Conservation (phyloP, 2,113 vertebrate genomes). For the Callipepla squamata region DNA sequence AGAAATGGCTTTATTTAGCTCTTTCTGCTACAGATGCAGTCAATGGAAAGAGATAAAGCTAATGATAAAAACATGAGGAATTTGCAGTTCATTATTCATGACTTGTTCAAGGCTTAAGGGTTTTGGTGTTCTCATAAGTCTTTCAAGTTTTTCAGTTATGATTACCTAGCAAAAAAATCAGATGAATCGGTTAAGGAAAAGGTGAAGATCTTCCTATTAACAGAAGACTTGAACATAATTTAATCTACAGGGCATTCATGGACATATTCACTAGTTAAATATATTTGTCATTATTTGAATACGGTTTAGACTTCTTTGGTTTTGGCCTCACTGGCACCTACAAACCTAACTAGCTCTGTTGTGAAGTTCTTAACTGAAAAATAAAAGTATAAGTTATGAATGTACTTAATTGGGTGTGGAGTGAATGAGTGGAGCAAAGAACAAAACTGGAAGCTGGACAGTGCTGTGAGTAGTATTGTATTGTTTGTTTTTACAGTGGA, state of each 20-base stretch:
- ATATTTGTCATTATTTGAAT: background rate
- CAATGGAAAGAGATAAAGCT: slow-evolving; percentile 65
- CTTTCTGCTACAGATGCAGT: slow-evolving; percentile 56
- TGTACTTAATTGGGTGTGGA: background rate
- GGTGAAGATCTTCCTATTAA: background rate
- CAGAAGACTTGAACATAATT: background rate
- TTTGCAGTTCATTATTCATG: slow-evolving; percentile 83
- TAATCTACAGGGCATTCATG: background rate
- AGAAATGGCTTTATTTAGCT: slow-evolving; percentile 71
- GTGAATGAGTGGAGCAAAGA: background rate
- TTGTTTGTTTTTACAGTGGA: background rate
- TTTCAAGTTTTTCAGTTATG: slow-evolving; percentile 41
- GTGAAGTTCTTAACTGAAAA: background rate
- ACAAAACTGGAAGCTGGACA: background rate
- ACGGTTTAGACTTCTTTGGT: background rate
- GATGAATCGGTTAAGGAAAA: slow-evolving; percentile 11
- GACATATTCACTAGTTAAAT: background rate
- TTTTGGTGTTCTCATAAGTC: slow-evolving; percentile 52
- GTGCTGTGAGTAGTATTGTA: background rate
- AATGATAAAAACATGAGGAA: slow-evolving; percentile 77
- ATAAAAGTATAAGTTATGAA: background rate
- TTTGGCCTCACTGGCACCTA: background rate
- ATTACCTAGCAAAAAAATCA: slow-evolving; percentile 15
- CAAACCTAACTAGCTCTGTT: background rate
- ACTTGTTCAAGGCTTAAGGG: slow-evolving; percentile 69